Percentiles rank a stretch among this genome's conserved stretches.
Conservation (phyloP, 2,113 vertebrate genomes). For the Camelus dromedarius region DNA sequence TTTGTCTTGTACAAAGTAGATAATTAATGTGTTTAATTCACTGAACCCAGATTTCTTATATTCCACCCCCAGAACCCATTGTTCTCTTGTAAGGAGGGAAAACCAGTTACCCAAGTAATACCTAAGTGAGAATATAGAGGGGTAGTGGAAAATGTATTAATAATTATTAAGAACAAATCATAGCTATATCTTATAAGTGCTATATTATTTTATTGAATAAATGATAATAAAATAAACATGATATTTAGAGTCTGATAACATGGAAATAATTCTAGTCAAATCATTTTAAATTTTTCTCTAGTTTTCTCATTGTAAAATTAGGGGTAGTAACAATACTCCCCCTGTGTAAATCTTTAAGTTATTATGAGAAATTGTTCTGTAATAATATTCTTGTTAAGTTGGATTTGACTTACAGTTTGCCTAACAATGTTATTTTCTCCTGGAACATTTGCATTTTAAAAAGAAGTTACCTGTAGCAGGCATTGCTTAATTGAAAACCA, state of each 20-base stretch:
- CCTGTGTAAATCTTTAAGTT: background rate
- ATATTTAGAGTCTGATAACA: background rate
- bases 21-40: background rate
- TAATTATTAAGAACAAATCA: background rate
- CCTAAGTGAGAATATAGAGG: background rate
- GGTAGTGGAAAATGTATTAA: background rate
- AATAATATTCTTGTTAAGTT: background rate
- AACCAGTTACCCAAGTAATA: background rate
- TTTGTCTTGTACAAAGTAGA: background rate
- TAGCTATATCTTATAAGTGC: accelerated
- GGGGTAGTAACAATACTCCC: background rate
- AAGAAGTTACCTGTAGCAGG: background rate
- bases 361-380: background rate
- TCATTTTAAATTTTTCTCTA: background rate
- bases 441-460: background rate
- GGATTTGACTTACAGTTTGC: background rate
- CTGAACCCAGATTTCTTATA: background rate
- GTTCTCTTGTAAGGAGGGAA: background rate
- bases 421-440: background rate
- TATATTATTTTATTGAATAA: background rate
- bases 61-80: background rate
- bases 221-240: background rate
- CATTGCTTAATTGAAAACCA: background rate
- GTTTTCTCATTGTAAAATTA: background rate
- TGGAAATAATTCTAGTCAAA: background rate